Percentiles rank a stretch among this genome's conserved stretches.
Evolutionary conservation across 2,113 vertebrate genomes (phyloP).

Genomic region (Gymnocephalus cernua): DNA sequence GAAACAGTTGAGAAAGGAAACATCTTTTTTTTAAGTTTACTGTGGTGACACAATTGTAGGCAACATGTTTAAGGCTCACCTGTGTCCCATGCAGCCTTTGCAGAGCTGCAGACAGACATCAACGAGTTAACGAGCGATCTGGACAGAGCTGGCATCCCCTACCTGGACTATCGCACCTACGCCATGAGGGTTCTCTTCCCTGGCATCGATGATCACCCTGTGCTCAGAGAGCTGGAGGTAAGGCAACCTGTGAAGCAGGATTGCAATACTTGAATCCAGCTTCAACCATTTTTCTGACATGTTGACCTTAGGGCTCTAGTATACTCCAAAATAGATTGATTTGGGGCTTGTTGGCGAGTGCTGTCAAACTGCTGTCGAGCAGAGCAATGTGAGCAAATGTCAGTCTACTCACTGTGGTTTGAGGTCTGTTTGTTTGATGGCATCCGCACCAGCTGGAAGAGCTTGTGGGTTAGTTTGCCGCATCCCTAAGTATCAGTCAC

Average conservation of each 20-base stretch:
- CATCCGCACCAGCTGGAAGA: constrained; percentile 1
- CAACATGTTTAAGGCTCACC: constrained; percentile 7
- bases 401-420: constrained; percentile 15
- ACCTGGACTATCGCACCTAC: constrained; percentile 97
- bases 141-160: constrained; percentile 95
- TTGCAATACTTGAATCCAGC: constrained; percentile 26
- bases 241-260: constrained; percentile 27
- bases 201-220: constrained; percentile 97
- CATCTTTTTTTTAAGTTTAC: background rate
- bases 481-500: background rate
- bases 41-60: too few species aligned
- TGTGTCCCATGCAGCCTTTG: constrained; percentile 87
- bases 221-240: constrained; percentile 97
- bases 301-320: constrained; percentile 54
- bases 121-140: constrained; percentile 98
- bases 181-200: constrained; percentile 98
- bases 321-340: constrained; percentile 43
- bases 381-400: constrained; percentile 47
- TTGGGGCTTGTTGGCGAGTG: constrained; percentile 46
- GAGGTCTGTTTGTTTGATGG: constrained; percentile 41
- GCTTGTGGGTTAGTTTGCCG: constrained; percentile 1
- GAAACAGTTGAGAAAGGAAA: background rate
- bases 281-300: constrained; percentile 34
- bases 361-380: constrained; percentile 52
- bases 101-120: constrained; percentile 98